phyloP scores from a whole-genome alignment of 2,888 invertebrate species.

The Augiades crinisus region DNA sequence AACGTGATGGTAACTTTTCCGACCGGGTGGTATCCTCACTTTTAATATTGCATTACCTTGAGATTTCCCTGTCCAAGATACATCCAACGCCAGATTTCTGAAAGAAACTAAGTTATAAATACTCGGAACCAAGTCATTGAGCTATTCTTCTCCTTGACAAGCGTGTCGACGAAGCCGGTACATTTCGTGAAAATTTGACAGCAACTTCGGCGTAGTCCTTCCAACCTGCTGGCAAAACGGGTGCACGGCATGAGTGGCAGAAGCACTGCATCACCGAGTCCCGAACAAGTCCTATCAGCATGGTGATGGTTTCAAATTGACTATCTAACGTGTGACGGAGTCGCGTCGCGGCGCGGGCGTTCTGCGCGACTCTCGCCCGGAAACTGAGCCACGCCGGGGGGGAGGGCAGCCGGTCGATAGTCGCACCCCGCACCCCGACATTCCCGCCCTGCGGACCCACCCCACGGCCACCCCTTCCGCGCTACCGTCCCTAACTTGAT shows the following conservation, averaged over 20 bases:
- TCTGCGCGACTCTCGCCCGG: conserved; percentile 84
- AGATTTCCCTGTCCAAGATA: neutral
- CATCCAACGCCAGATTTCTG: conserved; percentile 8
- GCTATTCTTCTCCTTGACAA: conserved; percentile 54
- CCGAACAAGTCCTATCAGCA: conserved; percentile 94
- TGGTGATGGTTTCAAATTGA: conserved; percentile 76
- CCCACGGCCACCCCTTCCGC: conserved; percentile 59
- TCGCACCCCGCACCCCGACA: conserved; percentile 64
- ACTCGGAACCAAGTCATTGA: conserved; percentile 38
- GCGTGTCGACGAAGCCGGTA: conserved; percentile 52
- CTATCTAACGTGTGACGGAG: conserved; percentile 75
- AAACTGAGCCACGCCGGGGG: conserved; percentile 78
- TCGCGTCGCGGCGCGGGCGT: conserved; percentile 79
- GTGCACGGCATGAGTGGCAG: conserved; percentile 95
- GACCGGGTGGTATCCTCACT: neutral
- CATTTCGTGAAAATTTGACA: conserved; percentile 35
- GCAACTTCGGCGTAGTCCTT: conserved; percentile 38
- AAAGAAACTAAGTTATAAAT: conserved; percentile 24
- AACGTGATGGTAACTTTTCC: neutral
- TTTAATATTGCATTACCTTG: conserved; percentile 2
- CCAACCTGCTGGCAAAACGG: conserved; percentile 89
- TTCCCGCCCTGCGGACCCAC: conserved; percentile 73
- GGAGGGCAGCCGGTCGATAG: conserved; percentile 83
- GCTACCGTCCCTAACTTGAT: conserved; percentile 76
- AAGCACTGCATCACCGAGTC: conserved; percentile 97